Percentiles rank a stretch among this genome's conserved stretches.
Conservation (phyloP, 2,888 invertebrate genomes). For the Diachrysia chrysitis region DNA sequence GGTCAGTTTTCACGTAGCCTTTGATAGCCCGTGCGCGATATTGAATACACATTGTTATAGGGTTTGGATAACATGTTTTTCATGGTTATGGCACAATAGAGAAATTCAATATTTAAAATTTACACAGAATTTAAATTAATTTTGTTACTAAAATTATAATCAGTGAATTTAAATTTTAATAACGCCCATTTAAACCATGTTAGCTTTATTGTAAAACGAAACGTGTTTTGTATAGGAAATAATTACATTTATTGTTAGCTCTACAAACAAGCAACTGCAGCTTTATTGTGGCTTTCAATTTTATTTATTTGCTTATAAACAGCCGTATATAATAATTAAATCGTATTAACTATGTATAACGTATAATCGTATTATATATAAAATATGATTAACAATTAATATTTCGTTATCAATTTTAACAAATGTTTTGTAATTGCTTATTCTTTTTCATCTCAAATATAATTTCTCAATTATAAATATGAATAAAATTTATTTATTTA, state of each 20-base stretch:
- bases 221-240: neutral
- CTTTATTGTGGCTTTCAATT: neutral
- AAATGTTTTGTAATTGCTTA: too few relatives aligned
- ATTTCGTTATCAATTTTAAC: too few relatives aligned
- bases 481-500: too few relatives aligned
- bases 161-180: neutral
- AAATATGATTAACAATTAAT: too few relatives aligned
- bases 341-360: too few relatives aligned
- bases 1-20: constrained; percentile 73
- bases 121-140: neutral
- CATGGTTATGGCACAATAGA: neutral
- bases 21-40: constrained; percentile 72
- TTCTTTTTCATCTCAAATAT: too few relatives aligned
- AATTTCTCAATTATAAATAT: too few relatives aligned
- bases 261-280: neutral
- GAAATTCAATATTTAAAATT: neutral
- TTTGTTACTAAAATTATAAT: neutral
- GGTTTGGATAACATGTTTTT: constrained; percentile 24
- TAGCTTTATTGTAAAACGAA: neutral
- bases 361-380: too few relatives aligned
- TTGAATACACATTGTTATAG: constrained; percentile 61
- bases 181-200: neutral
- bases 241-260: neutral
- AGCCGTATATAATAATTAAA: too few relatives aligned
- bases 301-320: too few relatives aligned